phyloP scores from a whole-genome alignment of 2,797 vertebrate genomes.

The Ctenopoma kingsleyae region DNA sequence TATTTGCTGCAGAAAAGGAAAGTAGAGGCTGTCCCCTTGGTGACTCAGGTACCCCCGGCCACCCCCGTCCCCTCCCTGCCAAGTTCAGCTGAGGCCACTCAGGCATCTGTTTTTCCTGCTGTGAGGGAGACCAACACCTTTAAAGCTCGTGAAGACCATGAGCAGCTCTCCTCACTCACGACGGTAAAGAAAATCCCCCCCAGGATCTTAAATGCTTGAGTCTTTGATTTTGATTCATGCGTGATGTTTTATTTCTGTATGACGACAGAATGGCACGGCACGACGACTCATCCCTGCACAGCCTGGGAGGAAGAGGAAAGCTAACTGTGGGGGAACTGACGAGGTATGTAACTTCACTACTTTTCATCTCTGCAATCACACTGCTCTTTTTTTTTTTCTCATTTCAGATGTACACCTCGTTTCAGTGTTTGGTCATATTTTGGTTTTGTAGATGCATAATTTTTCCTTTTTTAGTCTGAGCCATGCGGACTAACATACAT shows the following conservation, averaged over 20 bases:
- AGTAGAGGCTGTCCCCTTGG: constrained; percentile 88
- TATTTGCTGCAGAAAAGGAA: constrained; percentile 91
- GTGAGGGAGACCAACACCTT: constrained; percentile 83
- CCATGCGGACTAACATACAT: neutral
- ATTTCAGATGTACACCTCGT: neutral
- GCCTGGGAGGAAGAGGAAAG: constrained; percentile 92
- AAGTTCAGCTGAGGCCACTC: constrained; percentile 88
- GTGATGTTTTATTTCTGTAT: neutral
- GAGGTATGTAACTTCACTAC: constrained; percentile 81
- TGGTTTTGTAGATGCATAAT: neutral
- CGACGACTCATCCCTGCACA: constrained; percentile 88
- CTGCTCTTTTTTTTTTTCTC: neutral
- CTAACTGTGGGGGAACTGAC: constrained; percentile 88
- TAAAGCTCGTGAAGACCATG: constrained; percentile 86
- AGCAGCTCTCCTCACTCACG: constrained; percentile 80
- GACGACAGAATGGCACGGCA: constrained; percentile 87
- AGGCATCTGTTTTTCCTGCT: constrained; percentile 90
- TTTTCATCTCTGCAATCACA: neutral
- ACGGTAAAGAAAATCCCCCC: constrained; percentile 70
- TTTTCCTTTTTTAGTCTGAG: constrained; percentile 6
- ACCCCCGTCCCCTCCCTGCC: constrained; percentile 89
- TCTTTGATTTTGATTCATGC: neutral
- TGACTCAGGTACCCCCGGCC: constrained; percentile 86
- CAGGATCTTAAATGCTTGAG: neutral
- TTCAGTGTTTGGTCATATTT: neutral